phyloP scores from a whole-genome alignment of 2,113 vertebrate genomes.

The Mugil cephalus region DNA sequence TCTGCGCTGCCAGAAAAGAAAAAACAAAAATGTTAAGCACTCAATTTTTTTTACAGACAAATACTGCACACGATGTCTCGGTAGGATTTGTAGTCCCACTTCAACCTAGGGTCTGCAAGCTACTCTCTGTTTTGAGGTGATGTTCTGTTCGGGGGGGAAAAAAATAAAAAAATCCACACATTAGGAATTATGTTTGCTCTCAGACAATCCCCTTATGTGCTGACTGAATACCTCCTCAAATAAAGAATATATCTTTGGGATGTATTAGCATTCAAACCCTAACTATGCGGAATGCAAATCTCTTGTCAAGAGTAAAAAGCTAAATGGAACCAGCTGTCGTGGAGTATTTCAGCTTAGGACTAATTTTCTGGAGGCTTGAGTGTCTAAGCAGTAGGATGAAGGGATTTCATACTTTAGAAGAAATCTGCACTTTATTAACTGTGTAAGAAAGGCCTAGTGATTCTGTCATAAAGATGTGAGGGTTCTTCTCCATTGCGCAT shows the following conservation, averaged over 20 bases:
- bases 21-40: constrained; percentile 30
- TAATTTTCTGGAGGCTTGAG: constrained; percentile 12
- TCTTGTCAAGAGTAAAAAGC: constrained; percentile 32
- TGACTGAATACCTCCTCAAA: constrained; percentile 12
- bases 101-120: not conserved
- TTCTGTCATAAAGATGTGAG: not conserved
- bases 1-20: constrained; percentile 10
- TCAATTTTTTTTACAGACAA: constrained; percentile 15
- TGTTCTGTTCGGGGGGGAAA: not conserved
- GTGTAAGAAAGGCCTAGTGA: constrained; percentile 4
- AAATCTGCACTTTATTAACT: constrained; percentile 18
- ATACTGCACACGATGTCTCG: constrained; percentile 10
- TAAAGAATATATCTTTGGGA: constrained; percentile 17
- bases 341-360: constrained; percentile 28
- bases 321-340: constrained; percentile 55
- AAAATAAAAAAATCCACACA: not conserved
- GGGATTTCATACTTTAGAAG: constrained; percentile 9
- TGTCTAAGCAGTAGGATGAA: constrained; percentile 1
- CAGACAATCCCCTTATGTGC: constrained; percentile 13
- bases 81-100: constrained; percentile 6
- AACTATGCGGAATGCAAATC: constrained; percentile 47
- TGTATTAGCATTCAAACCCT: constrained; percentile 21
- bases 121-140: constrained; percentile 3
- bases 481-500: not conserved
- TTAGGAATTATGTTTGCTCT: constrained; percentile 11